Evolutionary conservation across 2,113 vertebrate species (phyloP), one percentile per base, ranked within the genome.

Genomic region (Corvus cornix): DNA sequence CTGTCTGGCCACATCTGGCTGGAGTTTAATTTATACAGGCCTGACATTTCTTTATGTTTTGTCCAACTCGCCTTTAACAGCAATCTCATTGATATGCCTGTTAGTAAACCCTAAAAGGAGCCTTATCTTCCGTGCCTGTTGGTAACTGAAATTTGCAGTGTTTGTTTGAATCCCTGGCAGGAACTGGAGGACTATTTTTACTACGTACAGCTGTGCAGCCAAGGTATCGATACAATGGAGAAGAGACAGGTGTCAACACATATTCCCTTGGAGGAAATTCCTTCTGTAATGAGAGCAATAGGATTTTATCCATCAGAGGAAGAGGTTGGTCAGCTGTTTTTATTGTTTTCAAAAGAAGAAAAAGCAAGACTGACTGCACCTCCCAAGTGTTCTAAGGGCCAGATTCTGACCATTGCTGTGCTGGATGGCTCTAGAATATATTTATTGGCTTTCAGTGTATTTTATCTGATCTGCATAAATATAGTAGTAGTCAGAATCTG

Each of bases 101-200:
- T 64, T 94, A 87, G 84, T 63, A 60, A 94, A 77, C 28, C 44
- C 43, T 76, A 16, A 70, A 81, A 68, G 68, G 26, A 76, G 84
- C n/a, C 41, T 94, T 89, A 94, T 70, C 90, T 90, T 84, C 58
- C 0, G 0, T 2, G 74, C 84, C 31, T 84, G 72, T 21, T 59
- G 64, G 53, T 58, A 69, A 43, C 84, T 44, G 23, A 77, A 81
- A 63, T 43, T 76, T 16, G 37, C 55, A n/a, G 35, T 30, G 19
- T 91, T 69, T 82, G 23, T 79, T 48, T 82, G 95, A 66, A 60
- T 95, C 62, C 93, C 67, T 89, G 37, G 26, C 90, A 99, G 99
- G 99, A 99, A 76, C 98, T 99, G 90, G 98, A 99, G 81, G 98
- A 99, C 79, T 99, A 99, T 93, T 99, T 99, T 97, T 99, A 99